A percentile compares a stretch with the other conserved stretches of the same genome.
These are phyloP conservation scores for Agelas oroides DNA, from an alignment of 37 sponge, comb jelly and placozoan genomes.

Conservation along the genomic window DNA sequence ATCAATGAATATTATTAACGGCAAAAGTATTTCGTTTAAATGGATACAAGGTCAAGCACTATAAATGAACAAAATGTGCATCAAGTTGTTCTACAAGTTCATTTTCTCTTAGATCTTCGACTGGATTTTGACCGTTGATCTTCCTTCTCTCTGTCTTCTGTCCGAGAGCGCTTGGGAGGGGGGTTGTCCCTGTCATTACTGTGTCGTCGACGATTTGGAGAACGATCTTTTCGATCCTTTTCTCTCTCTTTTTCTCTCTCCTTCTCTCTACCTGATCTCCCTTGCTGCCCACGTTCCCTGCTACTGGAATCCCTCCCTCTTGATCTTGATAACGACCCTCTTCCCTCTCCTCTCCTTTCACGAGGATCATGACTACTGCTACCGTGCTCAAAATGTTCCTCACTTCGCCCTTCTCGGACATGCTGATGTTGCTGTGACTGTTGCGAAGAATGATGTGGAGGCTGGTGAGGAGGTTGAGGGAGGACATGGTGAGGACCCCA, in stretches of 20 bases:
- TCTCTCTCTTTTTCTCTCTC: neutral
- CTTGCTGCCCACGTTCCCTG: neutral
- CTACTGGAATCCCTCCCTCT: neutral
- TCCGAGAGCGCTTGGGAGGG: slow-evolving; percentile 2
- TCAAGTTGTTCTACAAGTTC: neutral
- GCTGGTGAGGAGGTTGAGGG: too few relatives aligned
- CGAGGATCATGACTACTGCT: neutral
- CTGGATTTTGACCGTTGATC: neutral
- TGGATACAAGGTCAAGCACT: too few relatives aligned
- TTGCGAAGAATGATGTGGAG: too few relatives aligned
- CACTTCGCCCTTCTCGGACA: neutral
- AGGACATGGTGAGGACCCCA: too few relatives aligned
- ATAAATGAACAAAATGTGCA: too few relatives aligned
- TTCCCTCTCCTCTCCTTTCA: slow-evolving; percentile 25
- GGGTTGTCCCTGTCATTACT: slow-evolving; percentile 43
- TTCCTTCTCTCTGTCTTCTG: slow-evolving; percentile 18
- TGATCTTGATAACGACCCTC: neutral
- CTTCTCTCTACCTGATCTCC: neutral
- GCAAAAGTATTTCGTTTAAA: too few relatives aligned
- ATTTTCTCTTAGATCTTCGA: neutral
- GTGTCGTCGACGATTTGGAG: slow-evolving; percentile 5
- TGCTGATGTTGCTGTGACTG: too few relatives aligned
- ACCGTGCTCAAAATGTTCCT: neutral
- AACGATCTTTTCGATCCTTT: neutral
- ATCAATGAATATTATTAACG: too few relatives aligned